These are phyloP conservation scores for Stegana nigrithorax DNA, from an alignment of 2,888 invertebrate species.

Conservation along the genomic window DNA sequence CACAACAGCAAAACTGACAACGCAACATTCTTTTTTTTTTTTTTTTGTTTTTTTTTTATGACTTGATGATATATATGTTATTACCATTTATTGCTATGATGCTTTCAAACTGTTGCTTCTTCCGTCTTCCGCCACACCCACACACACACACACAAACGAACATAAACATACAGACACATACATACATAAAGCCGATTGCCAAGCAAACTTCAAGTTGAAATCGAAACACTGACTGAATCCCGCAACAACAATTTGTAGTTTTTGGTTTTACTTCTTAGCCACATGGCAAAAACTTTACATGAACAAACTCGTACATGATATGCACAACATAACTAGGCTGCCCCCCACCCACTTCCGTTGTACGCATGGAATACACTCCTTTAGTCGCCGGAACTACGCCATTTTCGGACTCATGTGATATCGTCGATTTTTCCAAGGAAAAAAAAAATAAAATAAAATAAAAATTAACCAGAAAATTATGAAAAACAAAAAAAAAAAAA, in stretches of 20 bases:
- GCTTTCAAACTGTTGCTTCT: background rate
- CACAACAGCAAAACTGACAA: slow-evolving; percentile 30
- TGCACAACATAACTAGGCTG: too few relatives aligned
- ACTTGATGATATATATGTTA: background rate
- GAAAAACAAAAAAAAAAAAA: slow-evolving; percentile 49
- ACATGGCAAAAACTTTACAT: too few relatives aligned
- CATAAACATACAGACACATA: background rate
- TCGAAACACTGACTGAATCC: slow-evolving; percentile 54
- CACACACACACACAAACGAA: background rate
- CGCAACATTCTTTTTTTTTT: slow-evolving; percentile 5
- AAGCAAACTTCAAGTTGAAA: too few relatives aligned
- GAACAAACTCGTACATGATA: too few relatives aligned
- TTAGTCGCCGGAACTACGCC: slow-evolving; percentile 65
- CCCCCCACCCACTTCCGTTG: too few relatives aligned
- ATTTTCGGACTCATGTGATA: slow-evolving; percentile 68
- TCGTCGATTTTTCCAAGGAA: slow-evolving; percentile 51
- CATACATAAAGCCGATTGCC: background rate
- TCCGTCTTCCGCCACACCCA: slow-evolving; percentile 11
- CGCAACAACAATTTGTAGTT: background rate
- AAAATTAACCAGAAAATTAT: too few relatives aligned
- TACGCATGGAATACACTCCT: slow-evolving; percentile 27
- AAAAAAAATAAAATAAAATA: slow-evolving; percentile 39
- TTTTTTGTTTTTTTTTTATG: background rate
- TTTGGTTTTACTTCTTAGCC: too few relatives aligned
- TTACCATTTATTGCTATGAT: slow-evolving; percentile 1